Percentiles rank a stretch among this genome's conserved stretches.
Conservation (phyloP, 2,888 invertebrate species). For the Orthosia cruda region DNA sequence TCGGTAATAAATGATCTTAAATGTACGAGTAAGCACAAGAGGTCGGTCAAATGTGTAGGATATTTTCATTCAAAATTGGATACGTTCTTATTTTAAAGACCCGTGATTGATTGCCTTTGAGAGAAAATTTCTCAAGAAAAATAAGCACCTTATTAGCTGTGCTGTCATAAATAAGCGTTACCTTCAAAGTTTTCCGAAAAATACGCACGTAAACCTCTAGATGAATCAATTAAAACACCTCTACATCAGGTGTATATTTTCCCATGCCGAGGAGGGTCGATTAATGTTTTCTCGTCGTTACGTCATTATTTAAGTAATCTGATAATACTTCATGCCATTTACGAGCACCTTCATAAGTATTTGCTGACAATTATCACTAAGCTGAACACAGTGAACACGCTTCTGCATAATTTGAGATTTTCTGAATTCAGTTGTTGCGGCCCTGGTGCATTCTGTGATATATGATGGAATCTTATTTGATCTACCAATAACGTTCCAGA, state of each 20-base stretch:
- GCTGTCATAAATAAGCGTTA: conserved; percentile 5
- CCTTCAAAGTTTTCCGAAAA: conserved; percentile 32
- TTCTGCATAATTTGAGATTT: conserved; percentile 1
- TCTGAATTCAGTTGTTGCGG: not conserved
- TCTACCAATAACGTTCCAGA: no score
- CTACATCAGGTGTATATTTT: conserved; percentile 54
- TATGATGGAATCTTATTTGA: no score
- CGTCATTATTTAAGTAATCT: conserved; percentile 54
- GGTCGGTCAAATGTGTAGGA: not conserved
- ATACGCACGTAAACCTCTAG: conserved; percentile 3
- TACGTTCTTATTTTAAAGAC: not conserved
- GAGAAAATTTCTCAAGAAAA: conserved; percentile 1
- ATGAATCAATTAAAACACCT: conserved; percentile 50
- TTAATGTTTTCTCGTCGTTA: conserved; percentile 52
- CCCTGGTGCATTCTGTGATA: not conserved
- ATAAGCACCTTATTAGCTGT: conserved; percentile 23
- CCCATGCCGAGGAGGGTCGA: conserved; percentile 47
- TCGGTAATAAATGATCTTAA: not conserved
- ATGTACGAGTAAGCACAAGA: not conserved
- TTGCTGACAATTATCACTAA: conserved; percentile 39
- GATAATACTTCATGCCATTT: conserved; percentile 50
- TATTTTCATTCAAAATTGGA: conserved; percentile 15
- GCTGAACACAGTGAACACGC: not conserved
- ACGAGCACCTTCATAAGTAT: conserved; percentile 26
- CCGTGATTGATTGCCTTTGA: conserved; percentile 24